A percentile compares a stretch with the other conserved stretches of the same genome.
phyloP scores from a whole-genome alignment of 2,113 vertebrate genomes.

The Tricholaema leucomelas region DNA sequence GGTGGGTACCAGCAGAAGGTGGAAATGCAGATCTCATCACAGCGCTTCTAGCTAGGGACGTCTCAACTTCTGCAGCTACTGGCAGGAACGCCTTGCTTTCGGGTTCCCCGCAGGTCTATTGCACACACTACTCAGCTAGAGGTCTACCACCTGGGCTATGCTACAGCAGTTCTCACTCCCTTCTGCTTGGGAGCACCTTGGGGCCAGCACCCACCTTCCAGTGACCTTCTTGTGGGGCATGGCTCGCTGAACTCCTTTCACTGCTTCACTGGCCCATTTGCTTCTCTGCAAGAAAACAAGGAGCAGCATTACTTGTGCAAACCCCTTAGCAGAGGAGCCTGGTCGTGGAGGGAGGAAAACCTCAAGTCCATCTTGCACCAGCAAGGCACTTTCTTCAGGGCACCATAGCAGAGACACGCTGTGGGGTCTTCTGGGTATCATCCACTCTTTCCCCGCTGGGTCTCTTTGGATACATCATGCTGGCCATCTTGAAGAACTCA shows the following conservation, averaged over 20 bases:
- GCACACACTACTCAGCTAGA: fast-evolving
- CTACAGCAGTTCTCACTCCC: background rate
- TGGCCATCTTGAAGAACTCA: conserved; percentile 87
- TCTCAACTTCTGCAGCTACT: background rate
- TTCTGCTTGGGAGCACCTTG: background rate
- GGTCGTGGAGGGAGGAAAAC: background rate
- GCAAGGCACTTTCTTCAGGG: conserved; percentile 1
- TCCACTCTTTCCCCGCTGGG: background rate
- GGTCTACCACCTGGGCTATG: background rate
- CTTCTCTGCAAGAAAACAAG: background rate
- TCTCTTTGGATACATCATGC: conserved; percentile 82
- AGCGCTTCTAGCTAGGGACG: background rate
- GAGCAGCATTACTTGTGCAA: background rate
- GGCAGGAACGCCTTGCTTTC: fast-evolving
- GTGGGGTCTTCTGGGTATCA: background rate
- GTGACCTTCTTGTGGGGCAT: background rate
- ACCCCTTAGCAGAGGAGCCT: background rate
- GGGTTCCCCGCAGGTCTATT: fast-evolving
- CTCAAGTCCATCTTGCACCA: fast-evolving
- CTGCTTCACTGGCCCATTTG: fast-evolving
- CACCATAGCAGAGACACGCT: background rate
- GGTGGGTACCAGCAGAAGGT: background rate
- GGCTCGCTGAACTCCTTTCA: background rate
- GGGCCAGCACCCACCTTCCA: background rate
- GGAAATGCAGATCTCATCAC: background rate